A percentile compares a stretch with the other conserved stretches of the same genome.
Evolutionary conservation across 2,113 vertebrate species (phyloP).

Genomic region (Grammomys dolichurus): DNA sequence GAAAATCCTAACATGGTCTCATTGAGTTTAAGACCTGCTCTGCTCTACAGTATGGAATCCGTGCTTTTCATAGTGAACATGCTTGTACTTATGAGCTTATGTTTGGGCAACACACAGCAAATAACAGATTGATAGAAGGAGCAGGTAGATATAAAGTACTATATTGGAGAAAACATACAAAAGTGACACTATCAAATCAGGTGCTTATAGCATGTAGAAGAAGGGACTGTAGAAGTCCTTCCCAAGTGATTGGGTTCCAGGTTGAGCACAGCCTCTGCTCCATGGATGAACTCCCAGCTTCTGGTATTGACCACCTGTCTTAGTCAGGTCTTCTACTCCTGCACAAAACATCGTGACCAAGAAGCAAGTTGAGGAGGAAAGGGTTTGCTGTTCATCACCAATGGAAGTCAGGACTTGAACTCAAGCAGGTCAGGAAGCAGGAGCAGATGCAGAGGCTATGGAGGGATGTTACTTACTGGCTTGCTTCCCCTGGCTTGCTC

Average conservation of each 20-base stretch:
- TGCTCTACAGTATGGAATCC: background rate
- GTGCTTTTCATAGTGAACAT: background rate
- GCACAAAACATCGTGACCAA: no score
- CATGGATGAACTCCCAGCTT: background rate
- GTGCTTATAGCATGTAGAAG: background rate
- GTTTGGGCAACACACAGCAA: background rate
- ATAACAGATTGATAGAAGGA: background rate
- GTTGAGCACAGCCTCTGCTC: background rate
- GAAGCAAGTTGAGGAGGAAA: no score
- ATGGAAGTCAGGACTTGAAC: no score
- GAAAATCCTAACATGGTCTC: background rate
- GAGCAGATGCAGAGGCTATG: no score
- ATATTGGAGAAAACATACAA: background rate
- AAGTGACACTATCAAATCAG: background rate
- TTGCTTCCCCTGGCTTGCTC: no score
- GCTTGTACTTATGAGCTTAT: background rate
- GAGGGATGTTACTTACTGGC: no score
- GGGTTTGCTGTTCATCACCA: no score
- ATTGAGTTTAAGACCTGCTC: background rate
- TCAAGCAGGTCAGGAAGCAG: no score
- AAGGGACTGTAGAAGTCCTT: background rate
- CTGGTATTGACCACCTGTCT: background rate
- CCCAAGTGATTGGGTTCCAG: background rate
- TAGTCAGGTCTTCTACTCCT: no score
- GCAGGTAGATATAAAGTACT: background rate